Evolutionary conservation across 1,140 invertebrate genomes (phyloP).

Genomic region (Babylonia areolata): DNA sequence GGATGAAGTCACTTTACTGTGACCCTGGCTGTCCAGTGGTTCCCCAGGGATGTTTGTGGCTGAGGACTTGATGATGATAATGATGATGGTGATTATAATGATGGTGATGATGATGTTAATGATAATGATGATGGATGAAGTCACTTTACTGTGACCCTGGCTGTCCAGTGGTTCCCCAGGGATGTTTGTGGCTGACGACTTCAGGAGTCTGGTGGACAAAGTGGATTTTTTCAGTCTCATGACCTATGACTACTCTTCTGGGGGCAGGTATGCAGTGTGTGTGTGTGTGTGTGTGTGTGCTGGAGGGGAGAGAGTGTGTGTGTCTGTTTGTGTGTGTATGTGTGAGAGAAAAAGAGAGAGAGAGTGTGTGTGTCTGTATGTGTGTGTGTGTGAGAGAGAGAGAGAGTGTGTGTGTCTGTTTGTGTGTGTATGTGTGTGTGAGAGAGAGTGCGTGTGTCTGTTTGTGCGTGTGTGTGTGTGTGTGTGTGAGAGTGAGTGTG

Average conservation of each 20-base stretch:
- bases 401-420: too few relatives aligned
- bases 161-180: constrained; percentile 77
- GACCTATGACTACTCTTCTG: constrained; percentile 95
- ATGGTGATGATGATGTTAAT: too few relatives aligned
- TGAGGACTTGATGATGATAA: not conserved
- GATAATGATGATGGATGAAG: too few relatives aligned
- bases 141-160: too few relatives aligned
- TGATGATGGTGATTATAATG: not conserved
- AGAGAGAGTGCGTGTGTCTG: too few relatives aligned
- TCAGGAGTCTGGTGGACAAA: constrained; percentile 85
- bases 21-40: not conserved
- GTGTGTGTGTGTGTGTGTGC: not conserved
- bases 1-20: too few relatives aligned
- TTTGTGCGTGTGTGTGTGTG: not conserved
- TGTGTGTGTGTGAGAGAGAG: not conserved
- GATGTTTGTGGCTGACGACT: constrained; percentile 86
- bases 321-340: too few relatives aligned
- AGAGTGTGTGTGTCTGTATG: not conserved
- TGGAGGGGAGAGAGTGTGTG: too few relatives aligned
- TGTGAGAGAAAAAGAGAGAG: not conserved
- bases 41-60: not conserved
- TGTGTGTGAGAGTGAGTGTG: not conserved
- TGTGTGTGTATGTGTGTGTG: too few relatives aligned
- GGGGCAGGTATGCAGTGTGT: constrained; percentile 75
- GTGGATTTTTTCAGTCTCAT: constrained; percentile 93